Evolutionary conservation across 2,888 invertebrate genomes (phyloP), one percentile per base, ranked within the genome.

Genomic region (Aphodius sticticus): DNA sequence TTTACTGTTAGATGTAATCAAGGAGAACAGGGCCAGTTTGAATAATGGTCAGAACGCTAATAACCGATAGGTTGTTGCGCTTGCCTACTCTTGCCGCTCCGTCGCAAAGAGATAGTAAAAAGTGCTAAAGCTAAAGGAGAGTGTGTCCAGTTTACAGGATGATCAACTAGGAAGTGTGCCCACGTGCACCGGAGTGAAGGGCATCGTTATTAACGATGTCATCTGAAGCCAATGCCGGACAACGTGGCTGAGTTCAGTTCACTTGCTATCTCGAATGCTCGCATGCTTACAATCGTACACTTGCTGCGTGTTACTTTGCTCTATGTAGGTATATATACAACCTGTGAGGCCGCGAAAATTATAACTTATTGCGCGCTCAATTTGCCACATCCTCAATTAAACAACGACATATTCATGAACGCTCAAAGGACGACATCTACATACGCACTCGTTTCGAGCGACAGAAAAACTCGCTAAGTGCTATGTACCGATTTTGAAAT

Each of bases 171-270:
- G 80, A 80, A 80, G 80, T 80, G 80, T 78, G 80, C 76, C 80
- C 78, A 80, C 80, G 80, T 80, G 78, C 78, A 76, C 81, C 53
- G 80, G 26, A 82, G 84, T 84, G 84, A 84, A 84, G 84, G 84
- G 84, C 82, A 80, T 77, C 79, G 76, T 83, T 83, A 83, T 83
- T 84, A 83, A 83, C 81, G 83, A 83, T 83, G 84, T 83, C 83
- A 83, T 80, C 81, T 80, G 81, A 79, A 76, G 70, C 69, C 35
- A 35, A 79, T 75, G 78, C 80, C 78, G 79, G 81, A 77, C 80
- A 82, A 79, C 81, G 81, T 80, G 80, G 80, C 81, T 79, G 81
- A 81, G 80, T 26, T 5, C 53, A 12, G 53, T 53, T 12, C 53
- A 53, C 12, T 53, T 53, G 53, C 53, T 53, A 53, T 53, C 53